Percentiles rank a stretch among this genome's conserved stretches.
phyloP scores from a whole-genome alignment of 53 echinoderm and acorn worm species.

The Echinometra lucunter region DNA sequence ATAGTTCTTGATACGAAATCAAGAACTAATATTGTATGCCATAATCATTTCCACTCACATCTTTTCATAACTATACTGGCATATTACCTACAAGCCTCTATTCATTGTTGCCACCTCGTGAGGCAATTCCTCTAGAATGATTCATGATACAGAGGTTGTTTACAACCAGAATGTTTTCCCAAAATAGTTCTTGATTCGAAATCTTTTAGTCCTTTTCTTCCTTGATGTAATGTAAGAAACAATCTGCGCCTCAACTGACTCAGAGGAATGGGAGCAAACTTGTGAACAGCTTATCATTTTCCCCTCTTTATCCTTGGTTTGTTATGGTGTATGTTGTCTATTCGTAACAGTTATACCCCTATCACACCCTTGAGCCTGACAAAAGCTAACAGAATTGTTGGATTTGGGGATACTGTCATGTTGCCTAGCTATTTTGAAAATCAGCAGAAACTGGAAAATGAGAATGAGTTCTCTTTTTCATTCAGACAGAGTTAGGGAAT shows the following conservation, averaged over 20 bases:
- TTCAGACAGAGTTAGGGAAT: too few species aligned
- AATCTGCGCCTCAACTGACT: neutral
- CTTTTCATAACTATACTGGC: too few species aligned
- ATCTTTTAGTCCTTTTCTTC: conserved; percentile 34
- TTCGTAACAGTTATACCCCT: neutral
- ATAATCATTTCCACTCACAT: too few species aligned
- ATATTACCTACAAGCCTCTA: too few species aligned
- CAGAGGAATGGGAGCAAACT: neutral
- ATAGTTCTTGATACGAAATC: neutral
- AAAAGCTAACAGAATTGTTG: neutral
- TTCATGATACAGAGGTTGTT: neutral
- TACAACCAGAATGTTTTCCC: neutral
- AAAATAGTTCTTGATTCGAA: neutral
- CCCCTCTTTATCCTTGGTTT: neutral
- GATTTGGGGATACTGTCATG: too few species aligned
- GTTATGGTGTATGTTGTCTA: neutral
- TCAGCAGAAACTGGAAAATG: too few species aligned
- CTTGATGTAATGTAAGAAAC: neutral
- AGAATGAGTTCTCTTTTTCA: too few species aligned
- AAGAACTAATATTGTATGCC: too few species aligned
- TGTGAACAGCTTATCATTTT: neutral
- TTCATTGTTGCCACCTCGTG: neutral
- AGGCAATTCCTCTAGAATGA: conserved; percentile 1
- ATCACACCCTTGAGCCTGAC: neutral
- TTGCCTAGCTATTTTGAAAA: too few species aligned